Evolutionary conservation across 2,113 vertebrate genomes (phyloP), one percentile per base, ranked within the genome.

Genomic region (Ctenomys sociabilis): DNA sequence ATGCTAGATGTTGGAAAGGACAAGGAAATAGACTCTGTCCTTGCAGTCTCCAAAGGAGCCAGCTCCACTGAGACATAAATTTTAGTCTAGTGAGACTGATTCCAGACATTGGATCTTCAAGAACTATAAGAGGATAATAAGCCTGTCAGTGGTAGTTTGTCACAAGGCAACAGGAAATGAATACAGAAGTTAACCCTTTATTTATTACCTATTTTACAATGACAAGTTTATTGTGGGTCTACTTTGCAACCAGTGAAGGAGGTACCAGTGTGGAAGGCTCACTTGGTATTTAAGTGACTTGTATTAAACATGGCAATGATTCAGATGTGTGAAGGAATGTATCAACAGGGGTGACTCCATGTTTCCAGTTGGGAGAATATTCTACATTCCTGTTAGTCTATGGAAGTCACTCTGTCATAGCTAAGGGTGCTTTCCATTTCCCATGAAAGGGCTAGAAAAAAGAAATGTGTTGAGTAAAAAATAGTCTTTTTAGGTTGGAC

Each of bases 221-320:
- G 40, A 91, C 32, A 63, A 49, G 35, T 61, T 49, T 78, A 43
- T 59, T 78, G 59, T 35, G 17, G 28, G 32, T 88, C 2, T 89
- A 49, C 85, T 64, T 17, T 91, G 90, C 45, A 11, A n/a, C 32
- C 66, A 64, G 14, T n/a, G 80, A 97, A 66, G 96, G 83, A 7
- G 0, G 17, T 16, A 82, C 90, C 57, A 87, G 37, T 86, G 88
- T 24, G 26, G 12, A 94, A 80, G 24, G 5, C 37, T 94, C 28
- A 7, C 78, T 88, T 64, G 78, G 92, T 80, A 32, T 91, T 64
- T 54, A 43, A 66, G 59, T 30, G 82, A 70, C 22, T 7, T 40
- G 21, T 88, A 26, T 92, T 96, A 95, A 96, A 72, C 32, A 90
- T 16, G 78, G 52, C 80, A 54, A n/a, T 45, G 66, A 59, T 52